Evolutionary conservation across 2,113 vertebrate species (phyloP).

Genomic region (Cisticola juncidis): DNA sequence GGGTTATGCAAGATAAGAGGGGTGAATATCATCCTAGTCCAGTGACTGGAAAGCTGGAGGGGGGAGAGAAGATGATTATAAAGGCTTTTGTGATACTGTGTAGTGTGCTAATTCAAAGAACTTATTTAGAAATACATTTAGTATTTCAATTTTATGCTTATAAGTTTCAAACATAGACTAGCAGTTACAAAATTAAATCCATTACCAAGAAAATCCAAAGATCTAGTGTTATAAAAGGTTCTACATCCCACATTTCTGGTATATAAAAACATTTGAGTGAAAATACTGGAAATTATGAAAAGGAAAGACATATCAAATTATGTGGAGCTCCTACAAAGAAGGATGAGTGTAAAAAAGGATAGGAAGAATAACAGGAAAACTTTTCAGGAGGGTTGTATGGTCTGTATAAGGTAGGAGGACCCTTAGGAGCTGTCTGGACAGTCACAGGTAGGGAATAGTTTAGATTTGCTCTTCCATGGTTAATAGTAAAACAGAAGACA

Average conservation of each 20-base stretch:
- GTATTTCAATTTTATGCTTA: constrained; percentile 58
- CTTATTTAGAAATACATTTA: neutral
- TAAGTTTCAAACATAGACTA: neutral
- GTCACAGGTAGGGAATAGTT: neutral
- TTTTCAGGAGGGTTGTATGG: neutral
- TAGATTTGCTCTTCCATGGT: neutral
- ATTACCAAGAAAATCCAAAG: constrained; percentile 30
- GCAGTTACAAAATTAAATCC: constrained; percentile 19
- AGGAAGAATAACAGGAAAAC: neutral
- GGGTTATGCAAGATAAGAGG: neutral
- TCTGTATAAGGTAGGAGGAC: neutral
- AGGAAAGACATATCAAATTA: neutral
- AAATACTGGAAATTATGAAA: neutral
- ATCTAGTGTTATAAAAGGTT: constrained; percentile 7
- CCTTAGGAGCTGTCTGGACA: neutral
- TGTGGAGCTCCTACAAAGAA: neutral
- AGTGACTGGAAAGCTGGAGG: neutral
- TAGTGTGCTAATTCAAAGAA: constrained; percentile 1
- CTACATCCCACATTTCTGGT: neutral
- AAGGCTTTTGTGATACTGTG: neutral
- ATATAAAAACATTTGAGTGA: neutral
- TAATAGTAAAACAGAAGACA: neutral
- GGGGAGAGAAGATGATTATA: neutral
- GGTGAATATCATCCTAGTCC: neutral
- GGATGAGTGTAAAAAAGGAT: neutral